These are phyloP conservation scores for Archips xylosteana DNA, from an alignment of 2,888 invertebrate species.

Conservation along the genomic window DNA sequence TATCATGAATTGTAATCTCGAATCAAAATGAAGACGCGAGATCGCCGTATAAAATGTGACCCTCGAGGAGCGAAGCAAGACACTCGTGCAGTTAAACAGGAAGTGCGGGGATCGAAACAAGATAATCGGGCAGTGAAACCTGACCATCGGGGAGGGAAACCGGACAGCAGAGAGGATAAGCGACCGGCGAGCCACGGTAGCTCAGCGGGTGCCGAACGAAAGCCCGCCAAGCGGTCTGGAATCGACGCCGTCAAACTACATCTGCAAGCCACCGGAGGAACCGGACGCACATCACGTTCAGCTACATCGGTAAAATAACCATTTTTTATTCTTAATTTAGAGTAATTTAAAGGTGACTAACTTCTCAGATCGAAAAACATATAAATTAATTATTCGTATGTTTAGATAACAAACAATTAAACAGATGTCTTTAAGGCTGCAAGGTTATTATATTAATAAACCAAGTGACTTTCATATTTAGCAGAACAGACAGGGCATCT, in stretches of 20 bases:
- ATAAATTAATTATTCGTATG: neutral
- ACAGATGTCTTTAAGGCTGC: conserved; percentile 17
- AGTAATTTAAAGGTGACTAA: neutral
- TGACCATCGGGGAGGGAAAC: conserved; percentile 45
- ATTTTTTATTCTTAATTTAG: neutral
- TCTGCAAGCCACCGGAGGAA: conserved; percentile 71
- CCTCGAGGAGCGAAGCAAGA: conserved; percentile 54
- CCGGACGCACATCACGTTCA: conserved; percentile 78
- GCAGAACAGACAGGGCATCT: neutral
- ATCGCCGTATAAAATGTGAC: conserved; percentile 61
- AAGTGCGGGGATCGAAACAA: conserved; percentile 53
- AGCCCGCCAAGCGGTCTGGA: conserved; percentile 72
- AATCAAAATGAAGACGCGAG: conserved; percentile 74
- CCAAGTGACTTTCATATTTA: conserved; percentile 7
- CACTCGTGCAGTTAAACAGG: conserved; percentile 53
- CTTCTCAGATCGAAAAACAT: neutral
- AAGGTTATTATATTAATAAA: neutral
- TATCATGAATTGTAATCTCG: conserved; percentile 47
- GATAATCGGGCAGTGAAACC: conserved; percentile 51
- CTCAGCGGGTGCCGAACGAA: conserved; percentile 44
- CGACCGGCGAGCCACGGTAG: conserved; percentile 51
- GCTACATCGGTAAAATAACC: conserved; percentile 68
- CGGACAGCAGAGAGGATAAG: conserved; percentile 43
- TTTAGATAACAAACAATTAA: neutral
- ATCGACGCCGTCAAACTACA: conserved; percentile 79